Conservation (phyloP, 2,797 vertebrate genomes). For the Tolypeutes matacus region DNA sequence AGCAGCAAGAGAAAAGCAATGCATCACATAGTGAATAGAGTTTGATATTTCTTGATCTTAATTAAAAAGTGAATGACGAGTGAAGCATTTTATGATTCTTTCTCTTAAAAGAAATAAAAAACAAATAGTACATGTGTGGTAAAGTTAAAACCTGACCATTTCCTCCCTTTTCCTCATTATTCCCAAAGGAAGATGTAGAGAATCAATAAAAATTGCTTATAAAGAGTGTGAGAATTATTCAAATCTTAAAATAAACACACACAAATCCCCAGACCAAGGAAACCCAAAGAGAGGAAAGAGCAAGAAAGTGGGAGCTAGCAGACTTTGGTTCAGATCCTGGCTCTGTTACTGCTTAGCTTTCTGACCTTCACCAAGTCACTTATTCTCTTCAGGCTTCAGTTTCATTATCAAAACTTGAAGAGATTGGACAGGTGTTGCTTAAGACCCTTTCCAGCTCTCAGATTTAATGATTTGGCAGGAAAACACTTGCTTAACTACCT, state of each 20-base stretch:
- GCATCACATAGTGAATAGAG: background rate
- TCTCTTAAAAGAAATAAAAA: constrained; percentile 66
- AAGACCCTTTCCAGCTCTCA: background rate
- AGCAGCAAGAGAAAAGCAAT: too few relatives aligned
- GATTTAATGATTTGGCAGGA: constrained; percentile 50
- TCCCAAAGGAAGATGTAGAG: constrained; percentile 46
- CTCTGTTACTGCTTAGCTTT: constrained; percentile 45
- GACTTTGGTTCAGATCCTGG: background rate
- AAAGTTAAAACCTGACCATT: constrained; percentile 74
- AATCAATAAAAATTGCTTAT: constrained; percentile 66
- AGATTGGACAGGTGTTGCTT: background rate
- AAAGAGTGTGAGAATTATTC: constrained; percentile 63
- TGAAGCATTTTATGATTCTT: constrained; percentile 77
- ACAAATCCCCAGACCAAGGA: constrained; percentile 55
- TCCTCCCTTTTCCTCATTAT: constrained; percentile 66
- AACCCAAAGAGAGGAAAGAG: constrained; percentile 29
- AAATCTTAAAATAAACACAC: constrained; percentile 57
- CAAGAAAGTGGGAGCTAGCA: constrained; percentile 29
- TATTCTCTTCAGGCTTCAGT: constrained; percentile 43
- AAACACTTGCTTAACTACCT: constrained; percentile 4
- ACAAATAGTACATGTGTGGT: constrained; percentile 68
- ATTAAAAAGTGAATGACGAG: constrained; percentile 81
- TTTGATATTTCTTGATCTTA: constrained; percentile 77
- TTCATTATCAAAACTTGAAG: constrained; percentile 48
- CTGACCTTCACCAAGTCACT: background rate